Base-by-base conservation (phyloP, 2,888 invertebrate species). In the Dromius quadrimaculatus region DNA sequence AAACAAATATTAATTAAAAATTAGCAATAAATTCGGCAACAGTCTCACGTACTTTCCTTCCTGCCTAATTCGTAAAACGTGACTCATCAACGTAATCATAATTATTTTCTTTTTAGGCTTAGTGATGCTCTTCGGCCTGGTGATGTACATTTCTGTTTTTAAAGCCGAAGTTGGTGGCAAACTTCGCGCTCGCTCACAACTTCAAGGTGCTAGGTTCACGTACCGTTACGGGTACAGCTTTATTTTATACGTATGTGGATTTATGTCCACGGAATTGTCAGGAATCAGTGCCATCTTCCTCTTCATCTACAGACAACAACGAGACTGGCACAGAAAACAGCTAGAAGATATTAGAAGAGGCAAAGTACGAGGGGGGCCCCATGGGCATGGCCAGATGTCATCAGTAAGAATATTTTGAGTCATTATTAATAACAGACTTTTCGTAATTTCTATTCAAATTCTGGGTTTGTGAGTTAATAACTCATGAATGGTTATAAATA, bases 61-160 rank as follows among this genome's bases (percentile, higher is more conserved):
- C n/a, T n/a, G n/a, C n/a, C n/a, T n/a, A n/a, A n/a, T n/a, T n/a
- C n/a, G n/a, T n/a, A n/a, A n/a, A n/a, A n/a, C n/a, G n/a, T n/a
- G n/a, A 32, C 32, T 32, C 32, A 32, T 32, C 32, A 9, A n/a
- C n/a, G n/a, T n/a, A n/a, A n/a, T n/a, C n/a, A 45, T 71, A 74
- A 72, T 74, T 20, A 4, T 47, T 4, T 45, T 2, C 74, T 45
- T 86, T 87, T 62, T 85, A 95, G 95, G 95, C 81, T 86, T 95
- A 74, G 86, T 94, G 75, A 94, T 95, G 92, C 87, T 95, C 77
- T 92, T 93, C 76, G 95, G 94, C 57, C 88, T 95, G 81, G 93
- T 95, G 78, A 93, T 95, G 87, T 95, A 95, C 87, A 94, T 95
- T 85, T 94, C 95, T 69, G 91, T 94, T 78, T 91, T 95, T 81